Conservation (phyloP, 2,797 vertebrate genomes). For the Melanotaenia trifasciata region DNA sequence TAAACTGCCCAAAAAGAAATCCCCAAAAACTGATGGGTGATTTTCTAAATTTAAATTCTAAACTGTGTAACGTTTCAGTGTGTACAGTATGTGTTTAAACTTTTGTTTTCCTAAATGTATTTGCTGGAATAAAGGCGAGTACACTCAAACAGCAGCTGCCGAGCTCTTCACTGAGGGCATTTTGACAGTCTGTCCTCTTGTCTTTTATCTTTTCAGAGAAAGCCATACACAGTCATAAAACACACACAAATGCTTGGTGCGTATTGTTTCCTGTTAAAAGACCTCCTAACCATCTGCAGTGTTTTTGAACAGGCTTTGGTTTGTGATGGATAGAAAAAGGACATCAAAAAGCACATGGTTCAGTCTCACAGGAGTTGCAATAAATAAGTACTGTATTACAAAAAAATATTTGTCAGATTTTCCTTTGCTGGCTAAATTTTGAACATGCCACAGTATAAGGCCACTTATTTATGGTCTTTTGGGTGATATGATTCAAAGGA, state of each 20-base stretch:
- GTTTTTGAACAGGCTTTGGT: slow-evolving; percentile 36
- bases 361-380: neutral
- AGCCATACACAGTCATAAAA: slow-evolving; percentile 31
- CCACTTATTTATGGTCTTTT: neutral
- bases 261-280: slow-evolving; percentile 35
- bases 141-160: neutral
- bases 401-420: slow-evolving; percentile 14
- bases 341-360: neutral
- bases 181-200: slow-evolving; percentile 40
- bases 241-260: slow-evolving; percentile 13
- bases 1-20: neutral
- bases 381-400: neutral
- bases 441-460: neutral
- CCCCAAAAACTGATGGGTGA: neutral
- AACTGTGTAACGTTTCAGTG: neutral
- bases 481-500: neutral
- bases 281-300: slow-evolving; percentile 52
- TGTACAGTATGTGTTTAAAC: neutral
- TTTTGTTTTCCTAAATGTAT: neutral
- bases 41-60: neutral
- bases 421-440: slow-evolving; percentile 5
- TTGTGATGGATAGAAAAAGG: slow-evolving; percentile 22
- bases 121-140: neutral
- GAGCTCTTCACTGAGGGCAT: slow-evolving; percentile 30
- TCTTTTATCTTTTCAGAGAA: slow-evolving; percentile 26